Percentiles rank a stretch among this genome's conserved stretches.
phyloP scores from a whole-genome alignment of 1,140 invertebrate genomes.

The Rhopalosiphum maidis region DNA sequence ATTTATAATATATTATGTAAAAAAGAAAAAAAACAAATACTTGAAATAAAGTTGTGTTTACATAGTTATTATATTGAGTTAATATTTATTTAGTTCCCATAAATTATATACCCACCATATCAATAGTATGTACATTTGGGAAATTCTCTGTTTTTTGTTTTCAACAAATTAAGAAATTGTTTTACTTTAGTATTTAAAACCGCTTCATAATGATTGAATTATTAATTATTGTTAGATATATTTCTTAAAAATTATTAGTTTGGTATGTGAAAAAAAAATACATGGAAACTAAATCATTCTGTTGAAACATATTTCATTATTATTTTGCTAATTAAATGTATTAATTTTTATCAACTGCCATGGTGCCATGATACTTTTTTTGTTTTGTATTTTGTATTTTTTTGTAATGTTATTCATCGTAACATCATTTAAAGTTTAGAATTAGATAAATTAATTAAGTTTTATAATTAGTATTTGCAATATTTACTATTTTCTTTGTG shows the following conservation, averaged over 20 bases:
- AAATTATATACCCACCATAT: too few relatives aligned
- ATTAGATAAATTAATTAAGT: not conserved
- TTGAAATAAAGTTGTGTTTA: not conserved
- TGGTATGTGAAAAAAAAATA: not conserved
- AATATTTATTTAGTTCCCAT: too few relatives aligned
- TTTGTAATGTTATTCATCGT: not conserved
- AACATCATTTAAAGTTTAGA: not conserved
- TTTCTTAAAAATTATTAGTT: not conserved
- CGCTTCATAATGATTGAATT: not conserved
- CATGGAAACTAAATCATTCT: not conserved
- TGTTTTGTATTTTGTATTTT: not conserved
- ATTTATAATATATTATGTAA: not conserved
- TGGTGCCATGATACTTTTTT: not conserved
- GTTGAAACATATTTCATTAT: not conserved
- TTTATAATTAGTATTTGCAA: not conserved
- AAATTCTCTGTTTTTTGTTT: too few relatives aligned
- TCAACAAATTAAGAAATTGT: not conserved
- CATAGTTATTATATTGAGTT: not conserved
- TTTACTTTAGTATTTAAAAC: not conserved
- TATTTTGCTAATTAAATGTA: not conserved
- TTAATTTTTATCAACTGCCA: not conserved
- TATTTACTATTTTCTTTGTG: not conserved
- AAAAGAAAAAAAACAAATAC: not conserved
- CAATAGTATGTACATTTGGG: too few relatives aligned
- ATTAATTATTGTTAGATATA: not conserved